Evolutionary conservation across 2,888 invertebrate species (phyloP).

Genomic region (Pachliopta kotzebuea): DNA sequence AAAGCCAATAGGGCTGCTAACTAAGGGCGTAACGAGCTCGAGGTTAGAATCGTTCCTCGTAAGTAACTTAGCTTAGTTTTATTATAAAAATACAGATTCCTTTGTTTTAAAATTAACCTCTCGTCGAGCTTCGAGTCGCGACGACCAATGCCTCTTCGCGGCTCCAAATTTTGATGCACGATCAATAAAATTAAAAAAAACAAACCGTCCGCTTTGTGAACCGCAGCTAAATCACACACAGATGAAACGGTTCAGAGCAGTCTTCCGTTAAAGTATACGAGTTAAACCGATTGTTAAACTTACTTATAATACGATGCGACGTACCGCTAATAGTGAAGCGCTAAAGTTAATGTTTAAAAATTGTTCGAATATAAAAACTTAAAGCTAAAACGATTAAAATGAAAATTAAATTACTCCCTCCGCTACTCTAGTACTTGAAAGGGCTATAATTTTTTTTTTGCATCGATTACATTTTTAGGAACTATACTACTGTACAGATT

Average conservation of each 20-base stretch:
- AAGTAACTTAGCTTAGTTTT: slow-evolving; percentile 59
- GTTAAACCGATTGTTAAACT: slow-evolving; percentile 44
- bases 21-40: slow-evolving; percentile 37
- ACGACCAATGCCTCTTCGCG: slow-evolving; percentile 65
- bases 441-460: slow-evolving; percentile 74
- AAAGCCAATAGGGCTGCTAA: slow-evolving; percentile 56
- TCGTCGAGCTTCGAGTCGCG: slow-evolving; percentile 71
- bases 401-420: slow-evolving; percentile 55
- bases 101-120: slow-evolving; percentile 66
- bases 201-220: slow-evolving; percentile 25
- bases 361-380: slow-evolving; percentile 62
- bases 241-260: slow-evolving; percentile 67
- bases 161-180: slow-evolving; percentile 43
- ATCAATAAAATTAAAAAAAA: slow-evolving; percentile 27
- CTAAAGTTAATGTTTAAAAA: slow-evolving; percentile 53
- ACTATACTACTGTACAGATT: slow-evolving; percentile 77
- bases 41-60: slow-evolving; percentile 47
- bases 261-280: slow-evolving; percentile 61
- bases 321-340: slow-evolving; percentile 55
- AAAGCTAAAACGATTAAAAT: slow-evolving; percentile 51
- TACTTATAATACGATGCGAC: slow-evolving; percentile 50
- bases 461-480: slow-evolving; percentile 76
- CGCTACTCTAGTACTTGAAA: slow-evolving; percentile 61
- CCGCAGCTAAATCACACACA: slow-evolving; percentile 37
- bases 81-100: slow-evolving; percentile 76